Evolutionary conservation across 2,888 invertebrate species (phyloP).

Genomic region (Tiliacea citrago): DNA sequence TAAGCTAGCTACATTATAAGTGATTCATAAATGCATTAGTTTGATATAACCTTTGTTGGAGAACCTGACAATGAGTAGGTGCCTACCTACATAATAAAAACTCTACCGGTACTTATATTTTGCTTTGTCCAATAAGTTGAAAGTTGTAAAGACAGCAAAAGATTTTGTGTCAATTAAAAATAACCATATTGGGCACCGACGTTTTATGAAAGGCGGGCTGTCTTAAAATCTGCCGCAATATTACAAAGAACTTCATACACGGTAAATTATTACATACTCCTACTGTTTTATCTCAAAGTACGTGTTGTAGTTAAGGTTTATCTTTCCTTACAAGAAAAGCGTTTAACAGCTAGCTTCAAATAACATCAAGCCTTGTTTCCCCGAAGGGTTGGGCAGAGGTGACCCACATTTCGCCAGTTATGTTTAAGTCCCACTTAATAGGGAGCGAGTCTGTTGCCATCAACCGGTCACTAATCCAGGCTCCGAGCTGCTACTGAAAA

Average conservation of each 20-base stretch:
- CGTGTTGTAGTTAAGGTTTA: slow-evolving; percentile 19
- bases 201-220: slow-evolving; percentile 4
- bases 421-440: too few species aligned
- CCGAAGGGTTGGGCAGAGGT: too few species aligned
- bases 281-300: slow-evolving; percentile 28
- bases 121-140: not conserved
- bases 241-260: slow-evolving; percentile 6
- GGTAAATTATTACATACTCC: slow-evolving; percentile 2
- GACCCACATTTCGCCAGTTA: too few species aligned
- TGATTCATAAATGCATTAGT: slow-evolving; percentile 15
- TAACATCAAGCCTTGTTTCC: too few species aligned
- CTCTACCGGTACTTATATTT: not conserved
- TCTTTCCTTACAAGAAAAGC: not conserved
- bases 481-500: too few species aligned
- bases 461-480: too few species aligned
- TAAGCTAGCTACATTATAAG: not conserved
- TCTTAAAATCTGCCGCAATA: slow-evolving; percentile 9
- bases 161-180: slow-evolving; percentile 20
- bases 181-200: slow-evolving; percentile 26
- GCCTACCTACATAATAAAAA: not conserved
- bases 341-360: too few species aligned
- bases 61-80: not conserved
- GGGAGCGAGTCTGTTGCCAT: too few species aligned
- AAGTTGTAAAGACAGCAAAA: slow-evolving; percentile 2
- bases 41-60: not conserved